Evolutionary conservation across 2,113 vertebrate genomes (phyloP).

Genomic region (Tetrao urogallus): DNA sequence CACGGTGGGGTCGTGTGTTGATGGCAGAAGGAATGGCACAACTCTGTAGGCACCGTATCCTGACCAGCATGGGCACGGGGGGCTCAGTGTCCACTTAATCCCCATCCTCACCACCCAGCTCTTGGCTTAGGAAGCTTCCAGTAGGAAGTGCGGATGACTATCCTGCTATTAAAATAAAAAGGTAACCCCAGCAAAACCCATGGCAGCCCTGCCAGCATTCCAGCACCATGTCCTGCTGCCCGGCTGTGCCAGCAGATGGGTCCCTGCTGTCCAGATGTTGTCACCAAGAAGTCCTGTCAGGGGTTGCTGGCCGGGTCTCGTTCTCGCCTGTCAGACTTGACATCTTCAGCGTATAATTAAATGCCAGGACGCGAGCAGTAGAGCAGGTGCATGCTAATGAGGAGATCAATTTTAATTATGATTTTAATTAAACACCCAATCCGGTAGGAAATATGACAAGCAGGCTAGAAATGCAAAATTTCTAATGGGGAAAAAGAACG

Average conservation of each 20-base stretch:
- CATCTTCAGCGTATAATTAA: constrained; percentile 82
- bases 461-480: constrained; percentile 72
- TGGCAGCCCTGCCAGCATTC: background rate
- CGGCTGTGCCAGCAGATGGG: background rate
- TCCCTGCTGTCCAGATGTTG: constrained; percentile 46
- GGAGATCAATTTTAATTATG: constrained; percentile 94
- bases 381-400: constrained; percentile 91
- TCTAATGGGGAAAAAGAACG: background rate
- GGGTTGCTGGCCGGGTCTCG: constrained; percentile 69
- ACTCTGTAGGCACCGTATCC: accelerated
- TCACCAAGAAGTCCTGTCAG: constrained; percentile 39
- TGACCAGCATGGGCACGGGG: accelerated
- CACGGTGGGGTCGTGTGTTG: accelerated
- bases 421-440: constrained; percentile 92
- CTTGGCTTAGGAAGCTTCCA: background rate
- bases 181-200: background rate
- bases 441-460: constrained; percentile 86
- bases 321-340: constrained; percentile 82
- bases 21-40: background rate
- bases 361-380: constrained; percentile 76
- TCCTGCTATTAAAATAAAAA: background rate
- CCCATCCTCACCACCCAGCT: background rate
- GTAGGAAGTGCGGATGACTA: background rate
- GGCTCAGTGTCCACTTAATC: background rate
- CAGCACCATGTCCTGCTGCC: background rate